Conservation (phyloP, 2,113 vertebrate species). For the Grantiella picta region DNA sequence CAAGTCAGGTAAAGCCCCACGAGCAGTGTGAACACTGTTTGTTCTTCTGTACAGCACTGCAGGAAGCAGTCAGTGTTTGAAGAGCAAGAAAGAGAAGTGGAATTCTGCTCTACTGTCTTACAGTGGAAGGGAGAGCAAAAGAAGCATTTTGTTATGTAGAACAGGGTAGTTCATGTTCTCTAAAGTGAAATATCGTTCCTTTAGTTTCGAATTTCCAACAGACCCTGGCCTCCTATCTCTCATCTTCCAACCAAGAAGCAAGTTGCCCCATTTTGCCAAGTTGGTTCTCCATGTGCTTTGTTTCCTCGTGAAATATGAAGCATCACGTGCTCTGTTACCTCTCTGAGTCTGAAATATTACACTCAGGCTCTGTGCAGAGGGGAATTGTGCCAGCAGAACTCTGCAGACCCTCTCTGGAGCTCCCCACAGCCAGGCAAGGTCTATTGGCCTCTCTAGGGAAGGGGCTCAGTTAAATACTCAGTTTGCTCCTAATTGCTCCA, state of each 20-base stretch:
- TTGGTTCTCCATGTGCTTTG: neutral
- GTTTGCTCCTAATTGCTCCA: neutral
- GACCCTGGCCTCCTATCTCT: neutral
- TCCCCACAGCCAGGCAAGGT: neutral
- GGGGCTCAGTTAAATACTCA: neutral
- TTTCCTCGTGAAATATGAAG: neutral
- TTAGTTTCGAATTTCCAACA: neutral
- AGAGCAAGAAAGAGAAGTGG: neutral
- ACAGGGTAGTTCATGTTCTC: neutral
- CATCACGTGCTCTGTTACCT: neutral
- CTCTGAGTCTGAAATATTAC: neutral
- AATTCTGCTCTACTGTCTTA: neutral
- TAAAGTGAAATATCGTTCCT: neutral
- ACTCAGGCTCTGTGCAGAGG: neutral
- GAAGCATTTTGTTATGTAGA: neutral
- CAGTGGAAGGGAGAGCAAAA: neutral
- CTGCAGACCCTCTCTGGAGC: neutral
- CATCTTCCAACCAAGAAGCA: neutral
- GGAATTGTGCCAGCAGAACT: neutral
- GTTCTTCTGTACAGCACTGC: neutral
- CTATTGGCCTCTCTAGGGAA: neutral
- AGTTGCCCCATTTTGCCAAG: neutral
- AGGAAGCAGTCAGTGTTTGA: neutral
- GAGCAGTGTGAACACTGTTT: neutral
- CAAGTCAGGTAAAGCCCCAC: neutral